Base-by-base conservation (phyloP, 2,888 invertebrate genomes). In the Ophraella communa region DNA sequence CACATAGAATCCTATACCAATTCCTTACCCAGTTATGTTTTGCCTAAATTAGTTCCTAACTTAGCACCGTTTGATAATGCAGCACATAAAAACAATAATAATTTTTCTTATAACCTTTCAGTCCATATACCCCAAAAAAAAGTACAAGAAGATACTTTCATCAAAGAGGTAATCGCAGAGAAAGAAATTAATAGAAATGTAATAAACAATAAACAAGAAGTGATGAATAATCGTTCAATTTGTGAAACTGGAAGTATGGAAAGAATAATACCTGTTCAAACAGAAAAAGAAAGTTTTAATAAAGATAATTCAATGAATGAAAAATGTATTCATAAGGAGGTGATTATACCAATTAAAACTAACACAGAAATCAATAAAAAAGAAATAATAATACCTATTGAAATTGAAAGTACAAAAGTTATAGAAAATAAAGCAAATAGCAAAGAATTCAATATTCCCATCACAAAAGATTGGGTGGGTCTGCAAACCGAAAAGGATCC, bases 401-500 rank as follows among this genome's bases (percentile, higher is more conserved):
- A 8, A 52, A 24, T 17, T 20, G 59, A 60, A 52, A 49, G 2
- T 5, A 24, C 11, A 24, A 24, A 14, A 1, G 24, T 3, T 23
- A 14, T 14, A 17, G 14, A 39, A 39, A 14, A 4, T 10, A 51
- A 17, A 10, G 17, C 0, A 8, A 24, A 3, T n/a, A 7, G 8
- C 10, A 23, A 21, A 17, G 55, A 21, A 39, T 24, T 42, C 8
- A 45, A 52, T 18, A 52, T 51, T 14, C 45, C 59, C 14, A 24
- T 63, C 27, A 23, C 10, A 1, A 54, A 23, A 42, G 49, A 57
- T 39, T 89, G 89, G 89, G 83, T 88, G 66, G 89, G 87, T 1
- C 73, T 89, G 49, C 87, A 88, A 11, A 88, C 88, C 0, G 83
- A 85, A 65, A 81, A 83, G 30, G 88, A 90, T 75, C 87, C 88